Conservation (phyloP, 2,888 invertebrate genomes). For the Pandemis heparana region DNA sequence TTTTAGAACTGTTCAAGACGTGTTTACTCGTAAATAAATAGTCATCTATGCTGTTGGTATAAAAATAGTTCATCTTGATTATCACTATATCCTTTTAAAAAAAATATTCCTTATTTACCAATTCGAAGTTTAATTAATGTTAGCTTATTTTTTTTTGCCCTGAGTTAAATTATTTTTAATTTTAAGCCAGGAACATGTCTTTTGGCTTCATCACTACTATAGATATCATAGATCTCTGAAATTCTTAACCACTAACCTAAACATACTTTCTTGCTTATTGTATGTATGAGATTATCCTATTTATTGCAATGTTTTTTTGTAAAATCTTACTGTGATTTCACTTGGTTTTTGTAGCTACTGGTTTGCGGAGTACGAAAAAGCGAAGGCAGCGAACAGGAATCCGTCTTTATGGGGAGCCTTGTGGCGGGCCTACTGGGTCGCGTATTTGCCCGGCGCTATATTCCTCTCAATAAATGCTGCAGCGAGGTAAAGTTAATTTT, state of each 20-base stretch:
- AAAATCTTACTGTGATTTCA: neutral
- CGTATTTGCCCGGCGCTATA: conserved; percentile 85
- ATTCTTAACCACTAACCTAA: neutral
- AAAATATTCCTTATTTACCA: neutral
- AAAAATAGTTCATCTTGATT: neutral
- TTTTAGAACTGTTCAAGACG: no score
- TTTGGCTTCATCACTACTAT: neutral
- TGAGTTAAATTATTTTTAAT: no score
- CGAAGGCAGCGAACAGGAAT: conserved; percentile 67
- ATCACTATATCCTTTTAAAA: neutral
- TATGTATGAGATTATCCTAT: neutral
- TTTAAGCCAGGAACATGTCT: neutral
- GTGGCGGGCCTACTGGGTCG: conserved; percentile 83
- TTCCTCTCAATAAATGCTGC: conserved; percentile 82
- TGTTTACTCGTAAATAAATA: no score
- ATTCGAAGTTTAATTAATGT: neutral
- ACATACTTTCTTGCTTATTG: neutral
- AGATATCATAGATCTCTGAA: neutral
- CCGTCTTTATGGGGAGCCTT: conserved; percentile 87
- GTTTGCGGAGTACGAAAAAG: conserved; percentile 83
- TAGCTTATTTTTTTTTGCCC: neutral
- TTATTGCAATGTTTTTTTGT: neutral
- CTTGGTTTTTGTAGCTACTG: conserved; percentile 74
- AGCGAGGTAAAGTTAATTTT: conserved; percentile 66
- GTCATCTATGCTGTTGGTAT: neutral